Evolutionary conservation across 2,888 invertebrate species (phyloP).

Genomic region (Papilio elwesi): DNA sequence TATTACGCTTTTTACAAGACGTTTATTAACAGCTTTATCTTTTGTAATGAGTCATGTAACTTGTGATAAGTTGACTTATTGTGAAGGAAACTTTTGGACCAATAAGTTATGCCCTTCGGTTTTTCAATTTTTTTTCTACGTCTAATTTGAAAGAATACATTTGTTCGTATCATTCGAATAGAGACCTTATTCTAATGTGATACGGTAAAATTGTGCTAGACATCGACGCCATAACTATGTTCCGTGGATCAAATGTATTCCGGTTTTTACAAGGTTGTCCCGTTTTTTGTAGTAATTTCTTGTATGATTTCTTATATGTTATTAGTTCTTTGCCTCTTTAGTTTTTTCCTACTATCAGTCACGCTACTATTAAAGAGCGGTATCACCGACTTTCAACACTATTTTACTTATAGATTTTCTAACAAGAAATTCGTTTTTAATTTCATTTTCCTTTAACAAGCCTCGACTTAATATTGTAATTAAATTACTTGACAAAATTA

Average conservation of each 20-base stretch:
- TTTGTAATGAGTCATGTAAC: too few species aligned
- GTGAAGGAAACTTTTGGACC: constrained; percentile 33
- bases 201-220: constrained; percentile 12
- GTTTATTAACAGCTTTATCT: too few species aligned
- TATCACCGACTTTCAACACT: neutral
- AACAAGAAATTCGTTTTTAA: neutral
- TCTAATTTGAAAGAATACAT: neutral
- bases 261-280: constrained; percentile 62
- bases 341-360: constrained; percentile 19
- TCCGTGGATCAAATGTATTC: constrained; percentile 42
- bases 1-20: too few species aligned
- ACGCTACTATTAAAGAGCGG: constrained; percentile 17
- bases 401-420: neutral
- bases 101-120: constrained; percentile 19
- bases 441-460: neutral
- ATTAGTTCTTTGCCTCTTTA: constrained; percentile 22
- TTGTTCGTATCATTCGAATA: neutral
- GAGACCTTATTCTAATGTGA: neutral
- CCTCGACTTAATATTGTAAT: neutral
- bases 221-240: constrained; percentile 1
- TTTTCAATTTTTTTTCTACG: constrained; percentile 4
- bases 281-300: constrained; percentile 34
- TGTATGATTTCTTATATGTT: constrained; percentile 32
- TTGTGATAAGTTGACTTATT: neutral
- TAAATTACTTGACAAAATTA: neutral